These are phyloP conservation scores for Ostrea denselamellosa DNA, from an alignment of 1,140 invertebrate genomes.

Conservation along the genomic window DNA sequence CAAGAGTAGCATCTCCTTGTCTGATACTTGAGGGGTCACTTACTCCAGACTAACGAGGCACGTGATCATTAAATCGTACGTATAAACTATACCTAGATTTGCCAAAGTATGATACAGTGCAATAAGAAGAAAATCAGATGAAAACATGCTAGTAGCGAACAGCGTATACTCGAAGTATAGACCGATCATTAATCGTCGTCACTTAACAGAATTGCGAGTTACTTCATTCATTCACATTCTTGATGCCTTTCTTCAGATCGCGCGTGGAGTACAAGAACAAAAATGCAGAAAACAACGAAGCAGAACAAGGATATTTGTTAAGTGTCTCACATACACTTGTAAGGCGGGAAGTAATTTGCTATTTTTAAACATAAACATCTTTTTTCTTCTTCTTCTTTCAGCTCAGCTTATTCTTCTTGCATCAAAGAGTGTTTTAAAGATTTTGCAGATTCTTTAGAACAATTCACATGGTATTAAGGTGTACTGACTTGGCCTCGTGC, in stretches of 20 bases:
- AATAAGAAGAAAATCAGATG: no score
- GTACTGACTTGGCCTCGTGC: not conserved
- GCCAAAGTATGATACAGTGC: no score
- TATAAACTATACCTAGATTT: no score
- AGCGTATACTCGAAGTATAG: not conserved
- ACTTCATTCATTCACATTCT: not conserved
- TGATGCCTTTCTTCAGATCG: no score
- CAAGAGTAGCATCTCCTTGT: not conserved
- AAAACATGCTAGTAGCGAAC: no score
- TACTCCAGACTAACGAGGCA: not conserved
- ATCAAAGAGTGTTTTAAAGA: not conserved
- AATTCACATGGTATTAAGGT: not conserved
- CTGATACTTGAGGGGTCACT: not conserved
- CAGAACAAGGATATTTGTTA: no score
- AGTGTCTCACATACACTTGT: not conserved
- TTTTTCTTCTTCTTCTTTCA: not conserved
- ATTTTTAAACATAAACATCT: constrained; percentile 3
- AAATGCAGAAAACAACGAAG: no score
- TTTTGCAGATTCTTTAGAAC: not conserved
- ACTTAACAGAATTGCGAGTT: not conserved
- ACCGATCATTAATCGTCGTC: not conserved
- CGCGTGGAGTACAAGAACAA: no score
- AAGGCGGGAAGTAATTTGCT: constrained; percentile 2
- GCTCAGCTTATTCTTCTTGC: not conserved
- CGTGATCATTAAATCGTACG: no score